These are phyloP conservation scores for Clanis bilineata DNA, from an alignment of 2,888 invertebrate genomes.

Conservation along the genomic window DNA sequence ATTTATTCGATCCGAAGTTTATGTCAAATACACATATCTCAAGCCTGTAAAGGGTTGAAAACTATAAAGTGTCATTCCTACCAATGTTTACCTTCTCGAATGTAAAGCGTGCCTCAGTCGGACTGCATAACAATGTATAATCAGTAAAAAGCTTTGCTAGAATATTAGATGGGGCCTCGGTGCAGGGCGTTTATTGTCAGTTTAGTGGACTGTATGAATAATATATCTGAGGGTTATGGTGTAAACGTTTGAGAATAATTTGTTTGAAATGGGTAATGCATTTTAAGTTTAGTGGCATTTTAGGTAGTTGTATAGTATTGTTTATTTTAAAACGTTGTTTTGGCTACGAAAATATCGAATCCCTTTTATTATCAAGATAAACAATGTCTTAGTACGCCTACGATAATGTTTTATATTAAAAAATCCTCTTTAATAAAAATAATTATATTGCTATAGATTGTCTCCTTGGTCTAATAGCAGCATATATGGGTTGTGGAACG, in stretches of 20 bases:
- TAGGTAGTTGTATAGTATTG: too few relatives aligned
- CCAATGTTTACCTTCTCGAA: background rate
- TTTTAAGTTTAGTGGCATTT: background rate
- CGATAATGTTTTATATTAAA: too few relatives aligned
- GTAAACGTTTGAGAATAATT: background rate
- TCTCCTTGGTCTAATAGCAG: too few relatives aligned
- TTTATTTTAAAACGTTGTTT: too few relatives aligned
- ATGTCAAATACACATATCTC: too few relatives aligned
- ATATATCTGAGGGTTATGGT: background rate
- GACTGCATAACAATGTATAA: slow-evolving; percentile 11
- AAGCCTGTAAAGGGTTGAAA: background rate
- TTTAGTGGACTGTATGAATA: slow-evolving; percentile 1
- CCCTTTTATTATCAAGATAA: too few relatives aligned
- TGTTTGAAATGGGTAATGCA: background rate
- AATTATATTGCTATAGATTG: too few relatives aligned
- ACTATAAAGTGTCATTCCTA: background rate
- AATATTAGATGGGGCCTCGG: slow-evolving; percentile 6
- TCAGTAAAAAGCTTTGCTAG: slow-evolving; percentile 9
- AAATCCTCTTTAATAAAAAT: too few relatives aligned
- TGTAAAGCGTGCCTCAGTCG: background rate
- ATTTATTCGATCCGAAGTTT: too few relatives aligned
- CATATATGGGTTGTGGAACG: too few relatives aligned
- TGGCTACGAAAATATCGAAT: too few relatives aligned
- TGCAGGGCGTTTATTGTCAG: background rate
- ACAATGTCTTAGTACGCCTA: too few relatives aligned